Evolutionary conservation across 2,888 invertebrate species (phyloP).

Genomic region (Eupithecia exiguata): DNA sequence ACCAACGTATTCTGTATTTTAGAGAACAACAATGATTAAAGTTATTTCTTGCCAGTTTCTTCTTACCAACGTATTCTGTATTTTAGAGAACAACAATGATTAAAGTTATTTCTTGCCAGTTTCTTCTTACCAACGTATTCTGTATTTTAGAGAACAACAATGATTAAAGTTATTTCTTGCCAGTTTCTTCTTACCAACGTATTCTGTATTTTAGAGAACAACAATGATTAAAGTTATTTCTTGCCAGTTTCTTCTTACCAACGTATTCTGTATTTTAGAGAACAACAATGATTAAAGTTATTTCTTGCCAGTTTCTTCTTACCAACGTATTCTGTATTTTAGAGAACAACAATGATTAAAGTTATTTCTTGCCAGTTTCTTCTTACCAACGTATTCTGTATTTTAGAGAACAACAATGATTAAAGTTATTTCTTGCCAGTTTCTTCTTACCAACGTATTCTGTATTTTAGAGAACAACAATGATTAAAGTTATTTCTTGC

Average conservation of each 20-base stretch:
- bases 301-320: not conserved
- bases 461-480: not conserved
- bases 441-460: not conserved
- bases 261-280: not conserved
- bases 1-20: not conserved
- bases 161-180: too few relatives aligned
- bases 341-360: too few relatives aligned
- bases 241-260: not conserved
- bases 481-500: too few relatives aligned
- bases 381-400: not conserved
- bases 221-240: too few relatives aligned
- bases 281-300: too few relatives aligned
- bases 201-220: not conserved
- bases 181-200: not conserved
- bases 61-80: not conserved
- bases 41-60: not conserved
- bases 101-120: not conserved
- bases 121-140: not conserved
- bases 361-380: not conserved
- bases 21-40: too few relatives aligned
- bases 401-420: too few relatives aligned
- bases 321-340: not conserved
- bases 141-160: not conserved
- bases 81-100: too few relatives aligned
- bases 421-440: not conserved